Conservation (phyloP, 2,113 vertebrate species). For the Naja naja region DNA sequence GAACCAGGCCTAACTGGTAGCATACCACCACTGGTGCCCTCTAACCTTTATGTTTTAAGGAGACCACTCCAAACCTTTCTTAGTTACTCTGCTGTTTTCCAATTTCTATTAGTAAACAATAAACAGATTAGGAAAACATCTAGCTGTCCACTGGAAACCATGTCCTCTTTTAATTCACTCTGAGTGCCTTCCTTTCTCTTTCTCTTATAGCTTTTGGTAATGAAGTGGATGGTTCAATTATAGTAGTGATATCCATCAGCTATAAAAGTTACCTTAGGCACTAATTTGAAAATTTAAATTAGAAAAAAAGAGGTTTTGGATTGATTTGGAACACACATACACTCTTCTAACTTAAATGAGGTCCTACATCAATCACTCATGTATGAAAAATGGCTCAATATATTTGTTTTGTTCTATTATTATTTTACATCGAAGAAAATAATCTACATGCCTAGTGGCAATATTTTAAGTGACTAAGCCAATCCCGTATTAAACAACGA, state of each 20-base stretch:
- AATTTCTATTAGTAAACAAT: not conserved
- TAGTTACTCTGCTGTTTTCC: not conserved
- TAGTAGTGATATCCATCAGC: not conserved
- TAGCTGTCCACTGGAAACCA: not conserved
- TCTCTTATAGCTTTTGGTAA: not conserved
- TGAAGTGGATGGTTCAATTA: not conserved
- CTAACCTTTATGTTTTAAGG: not conserved
- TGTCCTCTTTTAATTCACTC: not conserved
- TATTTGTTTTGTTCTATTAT: not conserved
- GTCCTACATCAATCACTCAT: not conserved
- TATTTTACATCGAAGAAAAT: not conserved
- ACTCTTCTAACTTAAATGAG: not conserved
- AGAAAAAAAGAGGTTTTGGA: not conserved
- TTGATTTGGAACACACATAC: not conserved
- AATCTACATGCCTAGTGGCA: not conserved
- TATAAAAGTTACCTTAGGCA: not conserved
- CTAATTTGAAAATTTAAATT: not conserved
- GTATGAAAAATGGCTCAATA: not conserved
- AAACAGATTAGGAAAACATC: not conserved
- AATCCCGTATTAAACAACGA: not conserved
- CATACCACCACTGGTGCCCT: not conserved
- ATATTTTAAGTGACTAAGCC: not conserved
- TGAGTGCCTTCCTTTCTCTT: not conserved
- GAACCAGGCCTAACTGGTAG: no score
- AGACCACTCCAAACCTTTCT: not conserved